These are phyloP conservation scores for Trogon melanurus DNA, from an alignment of 2,113 vertebrate species.

Conservation along the genomic window DNA sequence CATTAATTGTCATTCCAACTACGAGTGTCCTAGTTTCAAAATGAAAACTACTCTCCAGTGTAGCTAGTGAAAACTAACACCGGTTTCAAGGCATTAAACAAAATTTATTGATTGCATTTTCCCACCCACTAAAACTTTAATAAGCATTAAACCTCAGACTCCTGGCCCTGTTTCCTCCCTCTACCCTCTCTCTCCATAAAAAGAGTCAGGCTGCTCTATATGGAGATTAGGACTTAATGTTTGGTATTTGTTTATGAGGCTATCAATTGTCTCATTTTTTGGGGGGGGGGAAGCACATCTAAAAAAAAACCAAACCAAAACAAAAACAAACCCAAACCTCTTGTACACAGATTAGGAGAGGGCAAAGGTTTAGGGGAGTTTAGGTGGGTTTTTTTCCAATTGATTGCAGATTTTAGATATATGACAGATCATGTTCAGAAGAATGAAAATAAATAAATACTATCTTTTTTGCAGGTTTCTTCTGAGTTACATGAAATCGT, in stretches of 20 bases:
- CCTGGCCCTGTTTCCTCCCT: constrained; percentile 12
- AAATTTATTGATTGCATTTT: constrained; percentile 68
- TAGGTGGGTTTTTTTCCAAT: background rate
- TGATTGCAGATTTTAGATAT: constrained; percentile 19
- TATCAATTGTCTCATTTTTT: constrained; percentile 53
- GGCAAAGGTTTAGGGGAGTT: constrained; percentile 55
- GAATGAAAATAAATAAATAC: constrained; percentile 16
- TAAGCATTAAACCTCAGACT: constrained; percentile 66
- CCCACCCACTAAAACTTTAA: constrained; percentile 67
- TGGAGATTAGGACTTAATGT: constrained; percentile 66
- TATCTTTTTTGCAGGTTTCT: background rate
- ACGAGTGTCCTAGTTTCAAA: constrained; percentile 91
- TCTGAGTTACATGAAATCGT: background rate
- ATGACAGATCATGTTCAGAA: background rate
- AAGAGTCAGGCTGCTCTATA: constrained; percentile 51
- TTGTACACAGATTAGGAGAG: constrained; percentile 48
- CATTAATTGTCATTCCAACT: constrained; percentile 93
- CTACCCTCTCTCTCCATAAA: constrained; percentile 39
- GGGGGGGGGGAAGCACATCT: background rate
- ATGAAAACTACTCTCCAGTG: constrained; percentile 63
- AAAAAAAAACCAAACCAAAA: background rate
- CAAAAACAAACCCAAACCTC: background rate
- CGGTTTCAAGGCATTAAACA: constrained; percentile 56
- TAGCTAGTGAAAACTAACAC: constrained; percentile 58
- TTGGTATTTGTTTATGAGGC: constrained; percentile 67